A percentile compares a stretch with the other conserved stretches of the same genome.
These are phyloP conservation scores for Sinelater perroti DNA, from an alignment of 2,888 invertebrate genomes.

Conservation along the genomic window DNA sequence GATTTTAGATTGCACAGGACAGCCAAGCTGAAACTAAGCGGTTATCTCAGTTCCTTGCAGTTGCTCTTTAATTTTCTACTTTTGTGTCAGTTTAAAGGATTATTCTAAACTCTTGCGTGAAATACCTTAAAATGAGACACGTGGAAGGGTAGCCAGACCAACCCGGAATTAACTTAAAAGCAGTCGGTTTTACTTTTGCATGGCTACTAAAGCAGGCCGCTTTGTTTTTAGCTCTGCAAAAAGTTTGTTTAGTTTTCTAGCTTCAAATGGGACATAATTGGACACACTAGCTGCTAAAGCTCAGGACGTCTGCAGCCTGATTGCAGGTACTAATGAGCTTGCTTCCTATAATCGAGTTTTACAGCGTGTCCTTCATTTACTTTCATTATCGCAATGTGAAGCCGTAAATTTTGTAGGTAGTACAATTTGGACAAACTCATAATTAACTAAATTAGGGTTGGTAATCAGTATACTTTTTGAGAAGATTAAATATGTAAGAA, in stretches of 20 bases:
- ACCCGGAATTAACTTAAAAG: too few species aligned
- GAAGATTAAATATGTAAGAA: too few species aligned
- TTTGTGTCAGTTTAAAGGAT: not conserved
- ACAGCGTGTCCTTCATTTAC: constrained; percentile 17
- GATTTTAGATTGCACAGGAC: constrained; percentile 35
- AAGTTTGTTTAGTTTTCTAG: not conserved
- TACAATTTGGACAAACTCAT: too few species aligned
- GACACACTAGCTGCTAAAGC: not conserved
- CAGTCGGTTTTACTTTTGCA: too few species aligned
- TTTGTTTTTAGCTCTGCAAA: not conserved
- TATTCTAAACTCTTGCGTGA: not conserved
- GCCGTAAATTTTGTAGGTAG: not conserved
- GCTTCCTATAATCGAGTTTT: constrained; percentile 22
- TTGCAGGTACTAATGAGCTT: constrained; percentile 24
- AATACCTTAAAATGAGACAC: too few species aligned
- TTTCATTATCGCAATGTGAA: constrained; percentile 12
- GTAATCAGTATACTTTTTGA: too few species aligned
- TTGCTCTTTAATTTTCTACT: not conserved
- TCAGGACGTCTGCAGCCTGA: constrained; percentile 4
- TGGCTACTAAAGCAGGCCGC: too few species aligned
- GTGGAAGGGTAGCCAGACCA: too few species aligned
- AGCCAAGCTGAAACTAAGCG: constrained; percentile 37
- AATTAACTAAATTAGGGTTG: too few species aligned
- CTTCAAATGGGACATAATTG: not conserved
- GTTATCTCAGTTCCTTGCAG: not conserved